These are phyloP conservation scores for Falco berigora DNA, from an alignment of 2,797 vertebrate species.

Conservation along the genomic window DNA sequence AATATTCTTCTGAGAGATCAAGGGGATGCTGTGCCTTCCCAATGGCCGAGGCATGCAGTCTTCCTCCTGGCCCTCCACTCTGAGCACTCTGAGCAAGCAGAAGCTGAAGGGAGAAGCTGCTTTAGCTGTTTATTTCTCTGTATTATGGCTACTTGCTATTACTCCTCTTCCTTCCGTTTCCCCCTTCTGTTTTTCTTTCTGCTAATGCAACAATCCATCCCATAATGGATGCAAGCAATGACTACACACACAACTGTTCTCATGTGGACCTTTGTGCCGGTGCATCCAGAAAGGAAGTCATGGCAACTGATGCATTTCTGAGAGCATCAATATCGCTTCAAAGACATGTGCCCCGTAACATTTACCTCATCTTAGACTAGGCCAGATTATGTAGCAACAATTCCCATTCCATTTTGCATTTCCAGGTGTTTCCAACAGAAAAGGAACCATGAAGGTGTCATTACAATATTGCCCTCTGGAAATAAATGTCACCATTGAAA, in stretches of 20 bases:
- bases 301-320: neutral
- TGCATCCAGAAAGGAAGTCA: neutral
- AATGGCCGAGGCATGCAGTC: neutral
- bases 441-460: neutral
- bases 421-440: neutral
- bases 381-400: neutral
- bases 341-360: neutral
- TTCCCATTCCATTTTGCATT: neutral
- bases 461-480: neutral
- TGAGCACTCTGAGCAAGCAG: neutral
- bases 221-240: neutral
- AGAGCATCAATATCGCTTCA: rapidly evolving
- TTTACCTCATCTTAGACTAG: neutral
- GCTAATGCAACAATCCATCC: neutral
- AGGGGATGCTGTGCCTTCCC: neutral
- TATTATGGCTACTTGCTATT: neutral
- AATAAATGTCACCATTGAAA: neutral
- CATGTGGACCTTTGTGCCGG: neutral
- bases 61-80: neutral
- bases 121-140: neutral
- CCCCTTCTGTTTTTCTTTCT: neutral
- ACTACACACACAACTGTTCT: neutral
- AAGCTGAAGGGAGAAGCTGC: neutral
- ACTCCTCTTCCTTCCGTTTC: neutral
- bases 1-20: neutral